Base-by-base conservation (phyloP, 1,140 invertebrate genomes). In the Drosophila burlai region DNA sequence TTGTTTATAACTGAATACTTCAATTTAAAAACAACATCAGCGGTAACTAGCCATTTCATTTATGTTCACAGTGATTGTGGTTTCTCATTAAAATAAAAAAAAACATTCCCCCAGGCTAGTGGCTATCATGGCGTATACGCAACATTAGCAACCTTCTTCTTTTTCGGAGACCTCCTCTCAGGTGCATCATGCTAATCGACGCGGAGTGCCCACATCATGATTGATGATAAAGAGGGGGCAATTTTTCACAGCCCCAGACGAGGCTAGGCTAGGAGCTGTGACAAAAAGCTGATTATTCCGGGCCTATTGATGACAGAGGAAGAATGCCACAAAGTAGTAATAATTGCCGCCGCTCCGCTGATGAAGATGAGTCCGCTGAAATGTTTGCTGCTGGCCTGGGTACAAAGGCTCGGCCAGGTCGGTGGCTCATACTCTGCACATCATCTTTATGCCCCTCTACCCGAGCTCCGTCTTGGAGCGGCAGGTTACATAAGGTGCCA, bases 401-500 rank as follows among this genome's bases (percentile, higher is more conserved):
- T 36, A 16, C 29, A 52, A 7, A 54, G 24, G 21, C 38, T 58
- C 31, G 43, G 24, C 36, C 15, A 26, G 60, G 42, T 40, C 21
- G 31, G 49, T 55, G 49, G 47, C 36, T 52, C 31, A 67, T 74
- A 67, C 76, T 60, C 76, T 55, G 50, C 71, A 50, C 40, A 18
- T 71, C 40, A 57, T 40, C 54, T 40, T 7, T 57, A 57, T 40
- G 54, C 21, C 52, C n/a, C 21, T 55, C 21, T 40, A 49, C 38
- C n/a, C n/a, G 29, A 18, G 38, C 18, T 21, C 3, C 13, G 38
- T 7, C n/a, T 29, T n/a, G 29, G 40, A 36, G 24, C 40, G 21
- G 47, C 21, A 15, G 54, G 38, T 87, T 89, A 84, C 84, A 87
- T 87, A 87, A 87, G 82, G 82, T 68, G 78, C 82, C 82, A 81